Evolutionary conservation across 2,113 vertebrate species (phyloP), one percentile per base, ranked within the genome.

Genomic region (Nymphicus hollandicus): DNA sequence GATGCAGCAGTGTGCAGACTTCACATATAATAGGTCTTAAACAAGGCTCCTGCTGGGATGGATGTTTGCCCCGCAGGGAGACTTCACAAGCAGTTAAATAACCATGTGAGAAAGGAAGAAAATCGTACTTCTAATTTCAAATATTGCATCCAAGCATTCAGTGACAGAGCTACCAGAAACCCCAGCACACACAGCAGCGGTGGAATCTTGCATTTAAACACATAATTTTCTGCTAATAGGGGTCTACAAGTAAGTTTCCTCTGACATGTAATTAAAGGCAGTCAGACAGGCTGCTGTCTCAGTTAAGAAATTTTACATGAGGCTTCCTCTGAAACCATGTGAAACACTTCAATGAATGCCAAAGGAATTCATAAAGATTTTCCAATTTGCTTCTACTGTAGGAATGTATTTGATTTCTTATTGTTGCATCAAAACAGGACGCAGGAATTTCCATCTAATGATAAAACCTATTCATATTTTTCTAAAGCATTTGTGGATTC

Each of bases 21-120:
- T 90, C 47, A 52, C 8, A 28, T 31, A 3, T 12, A 78, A 87
- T 12, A 52, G 43, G 43, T 81, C 23, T 7, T 12, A 6, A 35
- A 19, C 15, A 39, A 77, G 35, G 50, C 17, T 85, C 17, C 81
- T 89, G 41, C 66, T 66, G 46, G 71, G 49, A 24, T 55, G 49
- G 78, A 35, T 93, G 81, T 66, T 83, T 85, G 60, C 28, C 68
- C 74, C 74, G 46, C 50, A 83, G 64, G 64, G 14, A 93, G 63
- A 81, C 88, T 64, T 81, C 85, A 69, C 68, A 86, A 85, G 66
- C 55, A 71, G 55, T 66, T 83, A 89, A 94, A 88, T 23, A 94
- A 27, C 17, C 41, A 50, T 29, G 31, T 0, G 4, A 83, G 41
- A 89, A 47, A 63, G 43, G 33, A 88, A 83, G 71, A 80, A 88